A percentile compares a stretch with the other conserved stretches of the same genome.
These are phyloP conservation scores for Poecilus cupreus DNA, from an alignment of 2,888 invertebrate genomes.

Conservation along the genomic window DNA sequence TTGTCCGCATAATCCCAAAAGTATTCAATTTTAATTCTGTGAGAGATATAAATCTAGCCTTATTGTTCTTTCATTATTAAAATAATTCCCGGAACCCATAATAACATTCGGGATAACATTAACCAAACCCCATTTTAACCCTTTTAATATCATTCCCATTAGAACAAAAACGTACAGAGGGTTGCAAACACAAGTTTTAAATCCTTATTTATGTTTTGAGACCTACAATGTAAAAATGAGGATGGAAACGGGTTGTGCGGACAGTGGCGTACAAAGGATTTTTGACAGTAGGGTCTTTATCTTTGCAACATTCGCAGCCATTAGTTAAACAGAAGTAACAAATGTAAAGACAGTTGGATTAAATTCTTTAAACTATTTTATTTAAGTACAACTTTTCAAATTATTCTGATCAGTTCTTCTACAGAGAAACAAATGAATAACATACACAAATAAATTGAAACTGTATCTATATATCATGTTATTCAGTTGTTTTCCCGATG, in stretches of 20 bases:
- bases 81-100: slow-evolving; percentile 42
- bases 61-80: slow-evolving; percentile 50
- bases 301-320: too few relatives aligned
- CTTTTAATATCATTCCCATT: slow-evolving; percentile 49
- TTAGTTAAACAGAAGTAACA: too few relatives aligned
- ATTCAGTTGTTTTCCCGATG: too few relatives aligned
- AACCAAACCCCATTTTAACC: slow-evolving; percentile 44
- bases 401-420: too few relatives aligned
- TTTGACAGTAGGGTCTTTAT: too few relatives aligned
- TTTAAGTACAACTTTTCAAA: too few relatives aligned
- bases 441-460: too few relatives aligned
- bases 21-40: slow-evolving; percentile 41
- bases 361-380: too few relatives aligned
- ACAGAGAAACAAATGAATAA: too few relatives aligned
- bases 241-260: background rate
- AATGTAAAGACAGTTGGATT: too few relatives aligned
- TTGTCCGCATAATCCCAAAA: slow-evolving; percentile 38
- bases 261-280: background rate
- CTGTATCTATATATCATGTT: too few relatives aligned
- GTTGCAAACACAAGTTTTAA: slow-evolving; percentile 43
- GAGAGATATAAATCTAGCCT: slow-evolving; percentile 30
- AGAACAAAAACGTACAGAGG: slow-evolving; percentile 29
- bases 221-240: background rate
- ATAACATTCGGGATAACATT: slow-evolving; percentile 12
- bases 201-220: slow-evolving; percentile 39